Evolutionary conservation across 2,797 vertebrate species (phyloP).

Genomic region (Smutsia temminckii): DNA sequence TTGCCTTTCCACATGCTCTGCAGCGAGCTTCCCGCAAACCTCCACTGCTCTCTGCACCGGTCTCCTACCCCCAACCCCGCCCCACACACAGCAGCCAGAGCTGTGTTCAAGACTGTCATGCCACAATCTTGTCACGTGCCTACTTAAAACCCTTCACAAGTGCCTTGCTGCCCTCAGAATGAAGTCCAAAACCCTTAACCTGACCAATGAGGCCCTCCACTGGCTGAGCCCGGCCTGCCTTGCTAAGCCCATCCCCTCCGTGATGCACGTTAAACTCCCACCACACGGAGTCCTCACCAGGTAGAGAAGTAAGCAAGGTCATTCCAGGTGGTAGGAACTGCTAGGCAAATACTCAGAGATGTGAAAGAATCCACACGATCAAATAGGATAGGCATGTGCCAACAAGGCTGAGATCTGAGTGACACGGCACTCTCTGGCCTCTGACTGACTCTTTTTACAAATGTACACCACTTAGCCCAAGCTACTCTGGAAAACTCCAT

Average conservation of each 20-base stretch:
- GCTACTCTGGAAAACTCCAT: neutral
- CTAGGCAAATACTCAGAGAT: neutral
- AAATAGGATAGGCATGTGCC: rapidly evolving
- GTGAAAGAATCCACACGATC: neutral
- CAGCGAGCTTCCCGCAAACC: neutral
- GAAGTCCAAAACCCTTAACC: neutral
- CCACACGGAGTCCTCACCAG: neutral
- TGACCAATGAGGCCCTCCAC: neutral
- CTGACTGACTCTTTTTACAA: neutral
- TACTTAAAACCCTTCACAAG: neutral
- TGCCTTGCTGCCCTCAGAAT: neutral
- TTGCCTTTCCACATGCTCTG: neutral
- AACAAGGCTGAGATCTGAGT: neutral
- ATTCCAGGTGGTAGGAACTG: neutral
- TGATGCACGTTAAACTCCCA: too few relatives aligned
- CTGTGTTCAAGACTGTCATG: neutral
- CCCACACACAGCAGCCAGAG: neutral
- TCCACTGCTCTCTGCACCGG: neutral
- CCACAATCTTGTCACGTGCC: neutral
- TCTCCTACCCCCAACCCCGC: neutral
- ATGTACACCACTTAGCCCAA: neutral
- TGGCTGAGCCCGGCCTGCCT: neutral
- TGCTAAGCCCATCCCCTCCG: neutral
- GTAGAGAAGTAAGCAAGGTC: neutral
- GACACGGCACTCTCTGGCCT: neutral